Percentiles rank a stretch among this genome's conserved stretches.
These are phyloP conservation scores for Morus bassanus DNA, from an alignment of 2,797 vertebrate species.

Conservation along the genomic window DNA sequence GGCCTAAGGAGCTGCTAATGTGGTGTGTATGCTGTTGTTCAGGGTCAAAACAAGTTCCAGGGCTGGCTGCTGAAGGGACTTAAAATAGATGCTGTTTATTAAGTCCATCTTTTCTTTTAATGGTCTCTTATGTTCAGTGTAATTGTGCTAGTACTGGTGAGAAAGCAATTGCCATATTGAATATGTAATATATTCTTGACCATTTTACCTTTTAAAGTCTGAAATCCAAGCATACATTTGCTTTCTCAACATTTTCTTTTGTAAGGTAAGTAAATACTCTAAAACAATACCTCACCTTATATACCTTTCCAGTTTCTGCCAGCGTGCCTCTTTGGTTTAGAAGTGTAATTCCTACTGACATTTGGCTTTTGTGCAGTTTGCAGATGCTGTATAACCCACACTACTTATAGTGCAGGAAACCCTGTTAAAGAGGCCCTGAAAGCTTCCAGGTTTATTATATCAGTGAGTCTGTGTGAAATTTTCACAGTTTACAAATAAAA, in stretches of 20 bases:
- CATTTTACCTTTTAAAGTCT: background rate
- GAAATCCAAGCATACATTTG: background rate
- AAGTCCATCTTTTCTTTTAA: background rate
- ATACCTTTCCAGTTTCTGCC: background rate
- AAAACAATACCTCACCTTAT: background rate
- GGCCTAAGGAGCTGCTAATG: background rate
- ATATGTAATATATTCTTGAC: background rate
- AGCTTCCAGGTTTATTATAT: conserved; percentile 27
- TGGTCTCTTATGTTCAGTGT: background rate
- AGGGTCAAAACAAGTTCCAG: background rate
- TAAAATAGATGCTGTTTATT: background rate
- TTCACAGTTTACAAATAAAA: conserved; percentile 63
- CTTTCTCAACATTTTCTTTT: background rate
- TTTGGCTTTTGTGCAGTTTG: background rate
- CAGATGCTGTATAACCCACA: background rate
- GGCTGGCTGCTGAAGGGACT: background rate
- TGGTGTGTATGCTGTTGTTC: background rate
- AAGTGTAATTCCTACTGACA: background rate
- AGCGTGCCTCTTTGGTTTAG: background rate
- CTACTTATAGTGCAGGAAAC: background rate
- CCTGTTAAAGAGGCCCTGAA: background rate
- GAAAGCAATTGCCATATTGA: background rate
- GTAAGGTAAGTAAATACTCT: background rate
- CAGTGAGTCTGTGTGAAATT: conserved; percentile 8
- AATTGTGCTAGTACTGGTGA: background rate